Conservation (phyloP, 1,140 invertebrate genomes). For the Papilio aristodemus region DNA sequence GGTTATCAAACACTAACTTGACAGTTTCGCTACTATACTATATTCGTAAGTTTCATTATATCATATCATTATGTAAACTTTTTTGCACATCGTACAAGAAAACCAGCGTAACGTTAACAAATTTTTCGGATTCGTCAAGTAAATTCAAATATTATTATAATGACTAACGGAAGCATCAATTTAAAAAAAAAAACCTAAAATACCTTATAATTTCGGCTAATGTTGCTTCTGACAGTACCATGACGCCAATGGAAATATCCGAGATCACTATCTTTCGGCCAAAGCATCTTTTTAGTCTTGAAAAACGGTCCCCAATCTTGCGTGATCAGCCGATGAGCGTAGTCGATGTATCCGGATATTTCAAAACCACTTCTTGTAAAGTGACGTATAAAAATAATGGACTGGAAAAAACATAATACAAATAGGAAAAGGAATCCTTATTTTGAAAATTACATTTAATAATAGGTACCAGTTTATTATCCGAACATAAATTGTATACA, state of each 20-base stretch:
- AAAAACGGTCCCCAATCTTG: conserved; percentile 89
- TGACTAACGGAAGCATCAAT: no score
- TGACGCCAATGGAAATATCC: conserved; percentile 88
- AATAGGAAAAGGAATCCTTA: neutral
- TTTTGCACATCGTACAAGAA: conserved; percentile 3
- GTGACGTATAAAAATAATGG: conserved; percentile 87
- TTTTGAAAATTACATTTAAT: neutral
- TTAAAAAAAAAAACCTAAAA: no score
- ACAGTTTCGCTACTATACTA: neutral
- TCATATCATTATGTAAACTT: neutral
- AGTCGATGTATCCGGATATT: conserved; percentile 90
- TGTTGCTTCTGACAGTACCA: conserved; percentile 83
- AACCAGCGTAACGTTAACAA: neutral
- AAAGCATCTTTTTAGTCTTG: conserved; percentile 82
- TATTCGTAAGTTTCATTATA: neutral
- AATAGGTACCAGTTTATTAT: conserved; percentile 4
- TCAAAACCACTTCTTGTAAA: conserved; percentile 84
- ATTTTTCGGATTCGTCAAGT: no score
- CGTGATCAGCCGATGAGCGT: conserved; percentile 83
- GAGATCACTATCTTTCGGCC: conserved; percentile 84
- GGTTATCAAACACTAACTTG: neutral
- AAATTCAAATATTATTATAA: no score
- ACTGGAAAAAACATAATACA: conserved; percentile 78
- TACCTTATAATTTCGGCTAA: conserved; percentile 84
- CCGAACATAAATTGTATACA: conserved; percentile 14